Base-by-base conservation (phyloP, 2,797 vertebrate genomes). In the Merluccius polli region DNA sequence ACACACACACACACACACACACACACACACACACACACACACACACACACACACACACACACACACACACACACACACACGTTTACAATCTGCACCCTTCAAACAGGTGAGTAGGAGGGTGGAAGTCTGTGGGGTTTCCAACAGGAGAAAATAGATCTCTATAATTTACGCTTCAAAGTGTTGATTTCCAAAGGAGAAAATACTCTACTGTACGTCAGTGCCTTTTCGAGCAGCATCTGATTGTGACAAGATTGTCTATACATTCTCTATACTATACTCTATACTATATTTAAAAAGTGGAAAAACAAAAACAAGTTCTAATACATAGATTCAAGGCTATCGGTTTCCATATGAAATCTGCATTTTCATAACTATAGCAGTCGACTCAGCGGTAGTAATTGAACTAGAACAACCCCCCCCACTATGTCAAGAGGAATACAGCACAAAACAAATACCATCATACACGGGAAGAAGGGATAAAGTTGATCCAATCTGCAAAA, bases 191-290 rank as follows among this genome's bases (percentile, higher is more conserved):
- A 83, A 80, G 73, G 77, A 87, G 86, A 89, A 87, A 76, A 77
- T 69, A 69, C 67, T 88, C 80, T 83, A 84, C 81, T 83, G 83
- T 83, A 86, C 74, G 84, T 85, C 86, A 91, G 86, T 31, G 79
- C 85, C 79, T 77, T 79, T 59, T 65, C 59, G 24, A 65, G 59
- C 72, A 82, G 74, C 32, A 78, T 89, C 84, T 89, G 89, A 92
- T 87, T 81, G 88, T 88, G 91, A 93, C 90, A 90, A 88, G 93
- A 94, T 94, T 94, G 93, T 94, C 93, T 88, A 90, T 92, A 94
- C 93, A 93, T 93, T 94, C 93, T 90, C 81, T 85, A 89, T 27
- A 65, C 59, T 27, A 93, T 93, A 94, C 93, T 90, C 81, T 85
- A 89, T 27, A 65, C 59, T 27, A 35, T 24, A 11, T 88, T 85